Conservation (phyloP, 2,113 vertebrate species). For the Leucopsar rothschildi region DNA sequence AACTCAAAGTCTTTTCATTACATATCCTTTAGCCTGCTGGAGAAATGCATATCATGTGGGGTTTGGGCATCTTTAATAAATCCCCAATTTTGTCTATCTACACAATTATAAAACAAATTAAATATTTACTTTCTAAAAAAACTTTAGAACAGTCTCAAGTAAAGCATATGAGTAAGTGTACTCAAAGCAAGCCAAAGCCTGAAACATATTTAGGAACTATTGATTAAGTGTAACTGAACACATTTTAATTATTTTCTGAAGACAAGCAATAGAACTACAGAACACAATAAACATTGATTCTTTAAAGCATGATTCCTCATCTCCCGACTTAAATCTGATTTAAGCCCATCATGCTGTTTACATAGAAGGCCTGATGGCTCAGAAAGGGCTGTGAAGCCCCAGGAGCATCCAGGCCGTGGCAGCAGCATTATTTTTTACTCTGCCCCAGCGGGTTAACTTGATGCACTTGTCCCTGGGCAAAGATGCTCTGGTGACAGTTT, state of each 20-base stretch:
- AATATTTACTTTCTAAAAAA: neutral
- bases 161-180: neutral
- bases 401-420: neutral
- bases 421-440: neutral
- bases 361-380: neutral
- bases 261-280: neutral
- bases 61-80: neutral
- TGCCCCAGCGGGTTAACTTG: rapidly evolving
- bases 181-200: neutral
- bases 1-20: neutral
- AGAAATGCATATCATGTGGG: neutral
- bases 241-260: neutral
- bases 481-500: neutral
- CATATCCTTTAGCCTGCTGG: neutral
- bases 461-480: neutral
- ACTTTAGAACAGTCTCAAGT: neutral
- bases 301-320: neutral
- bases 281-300: neutral
- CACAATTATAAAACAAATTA: neutral
- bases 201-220: neutral
- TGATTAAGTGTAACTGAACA: neutral
- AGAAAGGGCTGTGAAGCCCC: neutral
- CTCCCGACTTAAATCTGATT: neutral
- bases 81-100: neutral
- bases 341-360: neutral